Evolutionary conservation across 2,113 vertebrate species (phyloP).

Genomic region (Eleginops maclovinus): DNA sequence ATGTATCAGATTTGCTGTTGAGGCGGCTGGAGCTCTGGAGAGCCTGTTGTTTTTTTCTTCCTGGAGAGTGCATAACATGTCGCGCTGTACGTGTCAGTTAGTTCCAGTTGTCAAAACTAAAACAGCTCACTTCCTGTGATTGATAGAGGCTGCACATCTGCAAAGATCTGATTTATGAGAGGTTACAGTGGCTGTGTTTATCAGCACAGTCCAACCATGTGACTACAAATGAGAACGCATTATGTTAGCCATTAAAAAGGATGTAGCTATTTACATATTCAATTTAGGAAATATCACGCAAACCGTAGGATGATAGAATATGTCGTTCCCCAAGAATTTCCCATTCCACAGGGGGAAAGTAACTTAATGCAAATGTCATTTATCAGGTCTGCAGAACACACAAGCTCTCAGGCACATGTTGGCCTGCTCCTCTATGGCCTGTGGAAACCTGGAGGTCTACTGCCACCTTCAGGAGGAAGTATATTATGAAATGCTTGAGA

Average conservation of each 20-base stretch:
- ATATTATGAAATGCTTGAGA: constrained; percentile 10
- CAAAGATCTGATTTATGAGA: constrained; percentile 53
- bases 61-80: constrained; percentile 50
- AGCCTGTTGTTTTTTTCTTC: constrained; percentile 33
- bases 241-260: constrained; percentile 73
- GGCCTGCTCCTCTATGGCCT: constrained; percentile 31
- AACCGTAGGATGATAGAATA: constrained; percentile 75
- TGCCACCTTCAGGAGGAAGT: constrained; percentile 79
- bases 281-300: constrained; percentile 76
- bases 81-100: constrained; percentile 27
- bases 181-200: constrained; percentile 53
- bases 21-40: constrained; percentile 33
- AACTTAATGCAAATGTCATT: constrained; percentile 82
- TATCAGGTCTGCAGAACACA: constrained; percentile 73
- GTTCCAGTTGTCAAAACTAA: constrained; percentile 59
- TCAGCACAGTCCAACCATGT: constrained; percentile 60
- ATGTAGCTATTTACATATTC: constrained; percentile 80
- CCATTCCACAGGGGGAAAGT: constrained; percentile 66
- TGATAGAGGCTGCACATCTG: constrained; percentile 36
- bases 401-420: constrained; percentile 55
- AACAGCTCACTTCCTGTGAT: constrained; percentile 61
- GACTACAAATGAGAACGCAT: constrained; percentile 70
- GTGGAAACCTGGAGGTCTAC: constrained; percentile 66
- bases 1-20: constrained; percentile 61
- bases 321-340: constrained; percentile 69